Conservation (phyloP, 1,140 invertebrate species). For the Meloidogyne exigua region DNA sequence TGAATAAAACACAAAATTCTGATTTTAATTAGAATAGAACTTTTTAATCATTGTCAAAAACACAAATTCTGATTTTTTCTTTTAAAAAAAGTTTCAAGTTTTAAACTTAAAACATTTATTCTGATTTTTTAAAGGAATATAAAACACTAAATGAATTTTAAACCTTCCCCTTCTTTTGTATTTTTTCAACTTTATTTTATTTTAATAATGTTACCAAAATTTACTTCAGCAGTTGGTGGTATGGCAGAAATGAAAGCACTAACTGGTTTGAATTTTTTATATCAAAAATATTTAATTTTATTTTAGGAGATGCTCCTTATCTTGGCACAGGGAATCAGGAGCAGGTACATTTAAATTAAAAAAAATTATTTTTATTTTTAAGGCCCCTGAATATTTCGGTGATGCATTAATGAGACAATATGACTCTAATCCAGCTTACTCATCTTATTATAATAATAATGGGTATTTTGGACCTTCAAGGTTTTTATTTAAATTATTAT, state of each 20-base stretch:
- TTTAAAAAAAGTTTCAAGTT: too few relatives aligned
- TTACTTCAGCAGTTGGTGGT: neutral
- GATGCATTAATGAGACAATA: slow-evolving; percentile 20
- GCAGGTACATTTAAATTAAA: neutral
- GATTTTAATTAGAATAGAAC: too few relatives aligned
- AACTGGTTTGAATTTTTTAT: slow-evolving; percentile 5
- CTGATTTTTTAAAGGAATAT: neutral
- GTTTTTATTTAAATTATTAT: neutral
- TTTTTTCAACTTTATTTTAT: neutral
- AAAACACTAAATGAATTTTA: neutral
- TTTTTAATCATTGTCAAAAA: too few relatives aligned
- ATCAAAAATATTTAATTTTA: too few relatives aligned
- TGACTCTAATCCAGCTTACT: slow-evolving; percentile 20
- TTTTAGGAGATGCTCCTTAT: slow-evolving; percentile 20
- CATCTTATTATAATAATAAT: slow-evolving; percentile 10
- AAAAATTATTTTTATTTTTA: neutral
- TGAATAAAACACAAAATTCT: too few relatives aligned
- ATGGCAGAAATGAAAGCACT: slow-evolving; percentile 25
- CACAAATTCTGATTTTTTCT: too few relatives aligned
- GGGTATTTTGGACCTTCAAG: neutral
- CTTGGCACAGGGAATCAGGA: slow-evolving; percentile 24
- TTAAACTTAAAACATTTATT: too few relatives aligned
- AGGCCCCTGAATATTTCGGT: slow-evolving; percentile 19
- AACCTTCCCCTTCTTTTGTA: neutral
- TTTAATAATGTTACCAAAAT: neutral